These are phyloP conservation scores for Drosophila limbata DNA, from an alignment of 2,888 invertebrate genomes.

Conservation along the genomic window DNA sequence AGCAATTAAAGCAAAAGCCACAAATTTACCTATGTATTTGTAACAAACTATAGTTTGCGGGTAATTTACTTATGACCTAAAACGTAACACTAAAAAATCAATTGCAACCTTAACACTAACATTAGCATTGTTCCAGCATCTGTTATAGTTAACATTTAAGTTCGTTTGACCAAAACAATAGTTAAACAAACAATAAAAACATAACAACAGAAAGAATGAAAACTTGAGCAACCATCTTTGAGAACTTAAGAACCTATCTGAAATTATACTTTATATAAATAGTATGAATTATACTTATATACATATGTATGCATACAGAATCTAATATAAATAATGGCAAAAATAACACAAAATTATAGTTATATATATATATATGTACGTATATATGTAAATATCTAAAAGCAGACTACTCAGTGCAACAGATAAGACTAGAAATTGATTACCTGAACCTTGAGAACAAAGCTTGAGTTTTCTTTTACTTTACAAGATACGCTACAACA, in stretches of 20 bases:
- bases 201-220: constrained; percentile 1
- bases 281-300: constrained; percentile 32
- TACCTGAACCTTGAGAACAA: constrained; percentile 80
- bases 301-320: constrained; percentile 17
- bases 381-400: constrained; percentile 47
- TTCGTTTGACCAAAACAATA: constrained; percentile 50
- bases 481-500: constrained; percentile 45
- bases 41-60: constrained; percentile 58
- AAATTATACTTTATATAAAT: constrained; percentile 57
- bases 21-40: constrained; percentile 60
- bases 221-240: constrained; percentile 14
- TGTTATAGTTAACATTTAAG: constrained; percentile 48
- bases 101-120: constrained; percentile 19
- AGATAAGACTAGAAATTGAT: constrained; percentile 80
- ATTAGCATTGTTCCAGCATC: constrained; percentile 42
- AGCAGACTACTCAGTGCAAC: constrained; percentile 80
- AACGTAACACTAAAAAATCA: constrained; percentile 27
- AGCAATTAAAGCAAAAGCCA: constrained; percentile 37
- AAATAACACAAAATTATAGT: constrained; percentile 32
- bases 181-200: constrained; percentile 11
- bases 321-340: constrained; percentile 15
- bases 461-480: constrained; percentile 75
- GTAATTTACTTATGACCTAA: constrained; percentile 45
- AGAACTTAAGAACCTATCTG: constrained; percentile 43
- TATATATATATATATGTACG: constrained; percentile 32